Evolutionary conservation across 2,797 vertebrate species (phyloP).

Genomic region (Alcedo quadribrachys): DNA sequence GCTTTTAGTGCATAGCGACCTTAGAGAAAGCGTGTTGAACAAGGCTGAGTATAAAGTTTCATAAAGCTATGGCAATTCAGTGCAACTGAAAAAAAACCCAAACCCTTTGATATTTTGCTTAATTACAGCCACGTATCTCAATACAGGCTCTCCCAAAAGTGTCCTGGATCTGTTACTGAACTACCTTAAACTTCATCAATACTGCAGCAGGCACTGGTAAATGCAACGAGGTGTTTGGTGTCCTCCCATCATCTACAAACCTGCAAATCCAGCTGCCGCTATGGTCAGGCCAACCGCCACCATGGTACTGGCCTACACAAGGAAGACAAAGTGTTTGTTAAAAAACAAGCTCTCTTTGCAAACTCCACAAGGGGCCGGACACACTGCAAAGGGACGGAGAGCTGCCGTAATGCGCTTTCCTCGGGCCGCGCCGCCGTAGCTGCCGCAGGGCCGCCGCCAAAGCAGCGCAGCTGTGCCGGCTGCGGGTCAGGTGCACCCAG

Average conservation of each 20-base stretch:
- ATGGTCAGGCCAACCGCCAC: constrained; percentile 91
- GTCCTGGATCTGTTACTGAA: neutral
- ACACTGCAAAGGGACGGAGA: rapidly evolving
- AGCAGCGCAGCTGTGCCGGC: neutral
- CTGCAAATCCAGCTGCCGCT: constrained; percentile 94
- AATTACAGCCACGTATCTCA: neutral
- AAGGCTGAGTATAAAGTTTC: neutral
- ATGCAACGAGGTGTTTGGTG: rapidly evolving
- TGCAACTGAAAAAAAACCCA: neutral
- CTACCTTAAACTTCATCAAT: neutral
- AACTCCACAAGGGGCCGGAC: rapidly evolving
- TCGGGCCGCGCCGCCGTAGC: rapidly evolving
- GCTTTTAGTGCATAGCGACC: constrained; percentile 90
- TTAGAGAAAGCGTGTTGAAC: constrained; percentile 61
- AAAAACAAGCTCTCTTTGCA: neutral
- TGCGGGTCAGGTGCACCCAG: neutral
- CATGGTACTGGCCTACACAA: constrained; percentile 85
- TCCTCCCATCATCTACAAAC: constrained; percentile 71
- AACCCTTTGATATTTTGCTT: neutral
- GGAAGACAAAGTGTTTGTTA: rapidly evolving
- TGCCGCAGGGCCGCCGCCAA: rapidly evolving
- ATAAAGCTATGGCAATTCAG: neutral
- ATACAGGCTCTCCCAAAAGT: neutral
- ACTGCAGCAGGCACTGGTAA: neutral
- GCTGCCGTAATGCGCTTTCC: rapidly evolving